Evolutionary conservation across 2,797 vertebrate genomes (phyloP), one percentile per base, ranked within the genome.

Genomic region (Amphiprion clarkii): DNA sequence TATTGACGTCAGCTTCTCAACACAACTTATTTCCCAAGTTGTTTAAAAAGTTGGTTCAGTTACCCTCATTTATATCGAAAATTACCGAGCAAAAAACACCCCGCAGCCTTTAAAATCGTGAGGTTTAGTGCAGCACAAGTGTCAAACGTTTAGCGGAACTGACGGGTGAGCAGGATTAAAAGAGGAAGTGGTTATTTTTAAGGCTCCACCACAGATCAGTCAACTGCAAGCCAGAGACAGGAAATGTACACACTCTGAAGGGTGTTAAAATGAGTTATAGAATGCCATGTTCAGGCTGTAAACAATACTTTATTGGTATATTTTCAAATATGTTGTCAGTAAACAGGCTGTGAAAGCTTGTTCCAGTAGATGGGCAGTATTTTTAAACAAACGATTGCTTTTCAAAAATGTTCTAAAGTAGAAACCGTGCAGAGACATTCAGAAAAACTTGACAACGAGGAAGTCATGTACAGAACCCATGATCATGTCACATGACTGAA

Each of bases 171-270:
- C 19, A 9, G 0, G 27, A 16, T 44, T 31, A 40, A 60, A 88
- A 87, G 70, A 78, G 89, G 91, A 92, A 92, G 87, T 84, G 81
- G 79, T 79, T 67, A 54, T 17, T 63, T 53, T 42, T 44, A 19
- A 12, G 6, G 58, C 61, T 48, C 13, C 36, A 23, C 57, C 70
- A 42, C 64, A 77, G 33, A 56, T 21, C 10, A 12, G 51, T 27
- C 55, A 74, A n/a, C 42, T 9, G 53, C 46, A 23, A 48, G 23
- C 42, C 7, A 11, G 9, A 48, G 16, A 71, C 74, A 75, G 87
- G 87, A 90, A 89, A 58, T 6, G 4, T 3, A 51, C 40, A 44
- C 73, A 40, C 29, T 55, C 13, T 64, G 42, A 71, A 3, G 40
- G 48, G 1, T 12, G 16, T 19, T 7, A 6, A 14, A 44, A 67